Percentiles rank a stretch among this genome's conserved stretches.
Evolutionary conservation across 2,113 vertebrate genomes (phyloP).

Genomic region (Sebastes schlegelii): DNA sequence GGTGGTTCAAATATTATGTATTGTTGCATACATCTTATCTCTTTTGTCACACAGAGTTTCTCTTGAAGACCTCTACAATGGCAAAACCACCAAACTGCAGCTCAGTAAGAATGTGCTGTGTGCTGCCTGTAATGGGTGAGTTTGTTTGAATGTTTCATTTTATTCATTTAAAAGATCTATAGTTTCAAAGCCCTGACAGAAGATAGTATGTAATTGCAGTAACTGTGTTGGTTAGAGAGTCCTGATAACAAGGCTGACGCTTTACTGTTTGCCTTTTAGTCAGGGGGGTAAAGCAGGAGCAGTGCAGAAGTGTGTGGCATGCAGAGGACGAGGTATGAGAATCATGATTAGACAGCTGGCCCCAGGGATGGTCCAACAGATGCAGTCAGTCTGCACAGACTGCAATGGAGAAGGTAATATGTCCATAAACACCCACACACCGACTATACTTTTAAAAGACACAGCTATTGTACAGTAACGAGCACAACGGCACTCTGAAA

Average conservation of each 20-base stretch:
- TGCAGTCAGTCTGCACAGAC: slow-evolving; percentile 98
- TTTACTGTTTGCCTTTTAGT: slow-evolving; percentile 78
- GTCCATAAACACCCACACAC: slow-evolving; percentile 3
- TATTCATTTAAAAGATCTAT: not conserved
- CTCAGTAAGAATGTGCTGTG: slow-evolving; percentile 99
- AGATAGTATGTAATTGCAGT: not conserved
- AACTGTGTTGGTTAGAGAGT: not conserved
- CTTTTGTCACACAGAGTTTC: slow-evolving; percentile 88
- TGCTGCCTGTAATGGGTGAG: slow-evolving; percentile 96
- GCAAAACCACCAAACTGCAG: slow-evolving; percentile 98
- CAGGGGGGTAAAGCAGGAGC: slow-evolving; percentile 97
- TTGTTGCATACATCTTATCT: not conserved
- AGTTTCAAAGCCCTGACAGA: not conserved
- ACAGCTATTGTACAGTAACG: not conserved
- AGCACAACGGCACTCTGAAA: not conserved
- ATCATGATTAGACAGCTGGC: slow-evolving; percentile 99
- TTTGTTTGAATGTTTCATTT: slow-evolving; percentile 43
- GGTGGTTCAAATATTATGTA: not conserved
- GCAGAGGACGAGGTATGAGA: slow-evolving; percentile 94
- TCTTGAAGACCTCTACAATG: slow-evolving; percentile 98
- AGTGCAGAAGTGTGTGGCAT: slow-evolving; percentile 95
- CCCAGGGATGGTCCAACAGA: slow-evolving; percentile 99
- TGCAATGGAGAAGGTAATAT: slow-evolving; percentile 96
- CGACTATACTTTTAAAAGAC: not conserved
- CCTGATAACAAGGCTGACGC: not conserved